A percentile compares a stretch with the other conserved stretches of the same genome.
phyloP scores from a whole-genome alignment of 2,888 invertebrate species.

The Eubasilissa splendida region DNA sequence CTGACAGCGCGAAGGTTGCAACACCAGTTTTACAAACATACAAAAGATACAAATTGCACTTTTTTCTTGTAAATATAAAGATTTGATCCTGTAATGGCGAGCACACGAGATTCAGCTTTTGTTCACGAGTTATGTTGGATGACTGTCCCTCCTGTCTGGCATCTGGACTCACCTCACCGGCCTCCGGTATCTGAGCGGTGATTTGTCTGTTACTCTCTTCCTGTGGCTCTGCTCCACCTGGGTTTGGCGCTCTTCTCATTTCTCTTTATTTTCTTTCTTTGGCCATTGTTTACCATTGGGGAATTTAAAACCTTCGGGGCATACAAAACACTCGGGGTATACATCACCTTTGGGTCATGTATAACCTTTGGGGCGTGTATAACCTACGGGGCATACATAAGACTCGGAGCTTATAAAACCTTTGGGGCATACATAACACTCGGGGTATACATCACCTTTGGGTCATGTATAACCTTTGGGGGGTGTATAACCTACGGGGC shows the following conservation, averaged over 20 bases:
- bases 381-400: too few species aligned
- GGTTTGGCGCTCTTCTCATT: slow-evolving; percentile 23
- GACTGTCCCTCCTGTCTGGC: slow-evolving; percentile 12
- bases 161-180: background rate
- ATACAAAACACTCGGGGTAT: too few species aligned
- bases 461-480: too few species aligned
- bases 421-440: too few species aligned
- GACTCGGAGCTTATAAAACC: too few species aligned
- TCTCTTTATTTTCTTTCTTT: background rate
- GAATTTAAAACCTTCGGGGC: too few species aligned
- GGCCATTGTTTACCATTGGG: background rate
- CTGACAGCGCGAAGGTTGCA: background rate
- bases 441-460: too few species aligned
- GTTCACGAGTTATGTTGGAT: slow-evolving; percentile 54
- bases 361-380: too few species aligned
- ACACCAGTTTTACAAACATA: slow-evolving; percentile 28
- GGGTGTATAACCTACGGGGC: too few species aligned
- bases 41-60: slow-evolving; percentile 50
- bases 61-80: slow-evolving; percentile 52
- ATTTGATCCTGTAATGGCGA: slow-evolving; percentile 44
- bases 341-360: too few species aligned
- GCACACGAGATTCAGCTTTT: slow-evolving; percentile 52
- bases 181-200: slow-evolving; percentile 62
- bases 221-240: slow-evolving; percentile 64
- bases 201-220: slow-evolving; percentile 75